Evolutionary conservation across 2,797 vertebrate genomes (phyloP).

Genomic region (Rhynchonycteris naso): DNA sequence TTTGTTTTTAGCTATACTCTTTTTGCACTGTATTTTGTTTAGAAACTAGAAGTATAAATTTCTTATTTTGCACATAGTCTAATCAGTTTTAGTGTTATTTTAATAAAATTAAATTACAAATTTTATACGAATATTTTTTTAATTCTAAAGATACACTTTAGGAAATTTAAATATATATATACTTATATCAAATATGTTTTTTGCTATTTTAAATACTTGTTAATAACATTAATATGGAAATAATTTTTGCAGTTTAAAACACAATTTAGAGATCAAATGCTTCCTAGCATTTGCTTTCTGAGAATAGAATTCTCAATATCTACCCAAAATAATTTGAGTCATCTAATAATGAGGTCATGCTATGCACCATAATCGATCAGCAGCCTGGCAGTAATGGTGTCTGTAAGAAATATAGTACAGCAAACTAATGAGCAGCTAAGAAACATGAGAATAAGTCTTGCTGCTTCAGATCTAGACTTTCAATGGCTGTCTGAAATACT

Average conservation of each 20-base stretch:
- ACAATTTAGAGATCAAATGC: slow-evolving; percentile 7
- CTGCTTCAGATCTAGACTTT: slow-evolving; percentile 50
- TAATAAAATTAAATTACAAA: neutral
- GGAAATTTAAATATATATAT: neutral
- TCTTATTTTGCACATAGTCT: neutral
- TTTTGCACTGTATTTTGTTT: neutral
- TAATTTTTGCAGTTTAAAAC: neutral
- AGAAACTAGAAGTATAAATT: neutral
- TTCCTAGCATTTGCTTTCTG: neutral
- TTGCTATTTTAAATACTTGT: neutral
- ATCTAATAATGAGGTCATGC: slow-evolving; percentile 60
- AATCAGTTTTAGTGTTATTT: neutral
- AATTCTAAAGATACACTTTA: neutral
- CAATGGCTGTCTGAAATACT: slow-evolving; percentile 60
- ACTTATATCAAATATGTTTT: neutral
- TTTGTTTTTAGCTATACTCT: neutral
- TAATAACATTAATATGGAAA: neutral
- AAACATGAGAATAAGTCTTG: slow-evolving; percentile 49
- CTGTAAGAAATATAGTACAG: slow-evolving; percentile 70
- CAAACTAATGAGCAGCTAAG: slow-evolving; percentile 73
- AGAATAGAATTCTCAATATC: slow-evolving; percentile 49
- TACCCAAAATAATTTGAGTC: slow-evolving; percentile 57
- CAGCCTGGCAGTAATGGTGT: slow-evolving; percentile 36
- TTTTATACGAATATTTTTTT: neutral
- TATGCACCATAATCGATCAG: slow-evolving; percentile 50